Base-by-base conservation (phyloP, 2,888 invertebrate genomes). In the Phortica okadai region DNA sequence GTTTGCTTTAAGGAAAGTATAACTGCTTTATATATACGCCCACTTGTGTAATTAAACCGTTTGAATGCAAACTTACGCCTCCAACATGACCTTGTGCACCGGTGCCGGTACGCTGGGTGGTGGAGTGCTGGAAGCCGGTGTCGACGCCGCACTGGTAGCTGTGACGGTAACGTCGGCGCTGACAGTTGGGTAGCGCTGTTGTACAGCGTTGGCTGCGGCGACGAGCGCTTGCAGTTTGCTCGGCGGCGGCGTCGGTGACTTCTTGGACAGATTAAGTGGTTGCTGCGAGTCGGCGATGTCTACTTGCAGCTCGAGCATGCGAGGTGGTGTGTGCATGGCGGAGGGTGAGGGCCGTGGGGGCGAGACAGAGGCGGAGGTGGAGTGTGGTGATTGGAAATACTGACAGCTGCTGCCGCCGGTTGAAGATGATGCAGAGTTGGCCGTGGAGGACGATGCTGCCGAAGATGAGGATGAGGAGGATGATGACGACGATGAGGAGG, bases 201-300 rank as follows among this genome's bases (percentile, higher is more conserved):
- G 90, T 77, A 89, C 89, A 7, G 88, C 89, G 72, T 89, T 86
- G 75, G 90, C 89, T 3, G 90, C 90, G 0, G 90, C 89, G 56
- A 91, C 89, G 66, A 91, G 79, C 41, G 90, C 87, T 76, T 91
- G 91, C 82, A 91, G 75, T 75, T 91, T 90, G 75, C 87, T 90
- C 89, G 96, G 95, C 91, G 96, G 95, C 82, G 95, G 95, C 83
- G 95, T 94, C 84, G 95, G 95, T 81, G 95, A 95, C 90, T 96
- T 96, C 92, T 97, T 97, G 91, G 97, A 97, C 88, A 97, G 93
- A 93, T 97, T 97, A 83, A 97, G 93, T 75, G 97, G 97, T 90
- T 96, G 96, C 84, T 95, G 95, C 74, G 95, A 94, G 89, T 95
- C 95, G 33, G 96, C 96, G 83, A 96, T 96, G 89, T 96, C 96